phyloP scores from a whole-genome alignment of 2,888 invertebrate species.

The Tanypteryx hageni region DNA sequence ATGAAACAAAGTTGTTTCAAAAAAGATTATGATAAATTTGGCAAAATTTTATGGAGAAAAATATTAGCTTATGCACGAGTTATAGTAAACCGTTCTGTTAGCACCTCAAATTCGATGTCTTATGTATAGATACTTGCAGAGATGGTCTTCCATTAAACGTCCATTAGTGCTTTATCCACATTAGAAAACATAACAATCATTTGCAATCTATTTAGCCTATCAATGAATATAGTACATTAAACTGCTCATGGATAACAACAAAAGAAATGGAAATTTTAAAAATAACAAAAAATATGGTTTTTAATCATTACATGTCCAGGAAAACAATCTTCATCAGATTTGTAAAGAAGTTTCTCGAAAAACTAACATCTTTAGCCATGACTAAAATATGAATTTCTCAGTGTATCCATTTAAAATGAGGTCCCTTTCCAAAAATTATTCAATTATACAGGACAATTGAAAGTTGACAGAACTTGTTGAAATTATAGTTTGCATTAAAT shows the following conservation, averaged over 20 bases:
- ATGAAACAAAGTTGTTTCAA: not conserved
- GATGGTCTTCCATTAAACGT: not conserved
- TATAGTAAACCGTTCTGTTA: not conserved
- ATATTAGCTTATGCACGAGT: not conserved
- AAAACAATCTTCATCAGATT: not conserved
- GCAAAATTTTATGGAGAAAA: not conserved
- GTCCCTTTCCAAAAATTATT: no score
- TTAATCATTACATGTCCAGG: not conserved
- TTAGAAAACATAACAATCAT: not conserved
- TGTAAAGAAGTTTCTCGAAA: no score
- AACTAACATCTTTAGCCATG: no score
- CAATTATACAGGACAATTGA: no score
- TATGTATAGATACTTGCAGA: not conserved
- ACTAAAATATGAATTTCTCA: no score
- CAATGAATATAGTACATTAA: not conserved
- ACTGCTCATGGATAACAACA: not conserved
- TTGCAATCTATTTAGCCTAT: no score
- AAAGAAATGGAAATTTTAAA: not conserved
- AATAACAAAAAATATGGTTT: not conserved
- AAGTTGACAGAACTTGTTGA: no score
- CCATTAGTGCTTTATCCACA: not conserved
- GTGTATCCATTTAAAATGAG: no score
- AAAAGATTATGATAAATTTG: not conserved
- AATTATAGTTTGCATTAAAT: no score
- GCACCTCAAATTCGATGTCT: constrained; percentile 57